Conservation (phyloP, 2,888 invertebrate species). For the Cerastis leucographa region DNA sequence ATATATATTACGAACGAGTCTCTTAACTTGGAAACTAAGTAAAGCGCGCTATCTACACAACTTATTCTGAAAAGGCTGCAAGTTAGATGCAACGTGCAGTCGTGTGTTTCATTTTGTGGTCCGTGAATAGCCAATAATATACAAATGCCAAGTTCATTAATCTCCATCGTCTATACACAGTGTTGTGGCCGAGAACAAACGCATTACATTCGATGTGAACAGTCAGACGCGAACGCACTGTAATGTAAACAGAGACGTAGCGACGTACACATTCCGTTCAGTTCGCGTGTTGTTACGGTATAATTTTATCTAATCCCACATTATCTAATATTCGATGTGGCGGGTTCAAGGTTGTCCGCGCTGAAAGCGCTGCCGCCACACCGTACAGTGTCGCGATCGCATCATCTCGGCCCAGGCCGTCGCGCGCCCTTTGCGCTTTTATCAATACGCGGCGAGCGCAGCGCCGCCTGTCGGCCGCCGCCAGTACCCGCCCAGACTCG, state of each 20-base stretch:
- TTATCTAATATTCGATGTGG: conserved; percentile 85
- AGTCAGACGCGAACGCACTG: conserved; percentile 62
- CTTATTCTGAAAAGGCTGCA: conserved; percentile 31
- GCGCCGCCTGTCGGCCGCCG: conserved; percentile 84
- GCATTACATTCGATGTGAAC: conserved; percentile 52
- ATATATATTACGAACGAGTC: conserved; percentile 5
- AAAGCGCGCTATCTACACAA: conserved; percentile 30
- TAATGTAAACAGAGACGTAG: conserved; percentile 65
- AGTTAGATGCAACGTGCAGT: conserved; percentile 36
- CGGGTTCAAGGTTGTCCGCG: conserved; percentile 87
- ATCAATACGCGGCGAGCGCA: conserved; percentile 82
- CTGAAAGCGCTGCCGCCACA: conserved; percentile 74
- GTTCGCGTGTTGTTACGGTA: conserved; percentile 69
- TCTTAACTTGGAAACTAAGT: conserved; percentile 17
- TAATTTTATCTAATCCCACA: conserved; percentile 78
- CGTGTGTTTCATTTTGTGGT: conserved; percentile 50
- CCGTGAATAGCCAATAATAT: conserved; percentile 63
- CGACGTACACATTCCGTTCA: conserved; percentile 58
- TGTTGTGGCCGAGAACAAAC: conserved; percentile 45
- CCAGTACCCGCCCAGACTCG: conserved; percentile 80
- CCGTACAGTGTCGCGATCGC: conserved; percentile 66
- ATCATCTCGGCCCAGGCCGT: conserved; percentile 71
- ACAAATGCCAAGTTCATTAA: conserved; percentile 65
- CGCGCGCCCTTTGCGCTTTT: conserved; percentile 86
- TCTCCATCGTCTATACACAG: conserved; percentile 55